These are phyloP conservation scores for Halotydeus destructor DNA, from an alignment of 1,140 invertebrate genomes.

Conservation along the genomic window DNA sequence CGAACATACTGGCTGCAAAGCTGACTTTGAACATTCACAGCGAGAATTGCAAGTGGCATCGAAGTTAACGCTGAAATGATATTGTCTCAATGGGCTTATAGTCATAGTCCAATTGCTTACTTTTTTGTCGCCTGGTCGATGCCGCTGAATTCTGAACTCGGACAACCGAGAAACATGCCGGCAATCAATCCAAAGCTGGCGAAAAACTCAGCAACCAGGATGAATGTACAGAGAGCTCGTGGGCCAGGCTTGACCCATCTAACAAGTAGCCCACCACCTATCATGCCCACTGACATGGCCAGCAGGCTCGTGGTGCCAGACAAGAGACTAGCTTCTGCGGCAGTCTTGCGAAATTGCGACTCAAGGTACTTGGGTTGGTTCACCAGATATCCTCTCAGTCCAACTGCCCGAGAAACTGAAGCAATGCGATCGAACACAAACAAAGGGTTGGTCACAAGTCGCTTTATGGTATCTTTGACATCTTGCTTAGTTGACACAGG, in stretches of 20 bases:
- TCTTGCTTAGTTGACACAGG: too few relatives aligned
- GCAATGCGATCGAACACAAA: constrained; percentile 44
- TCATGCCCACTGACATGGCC: too few relatives aligned
- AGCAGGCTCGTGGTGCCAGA: too few relatives aligned
- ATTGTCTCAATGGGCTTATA: too few relatives aligned
- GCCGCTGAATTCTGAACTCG: constrained; percentile 14
- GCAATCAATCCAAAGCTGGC: constrained; percentile 38
- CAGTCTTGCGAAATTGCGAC: constrained; percentile 46
- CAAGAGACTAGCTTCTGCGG: constrained; percentile 36
- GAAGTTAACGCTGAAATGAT: too few relatives aligned
- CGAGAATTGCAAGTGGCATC: constrained; percentile 20
- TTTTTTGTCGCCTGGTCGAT: background rate
- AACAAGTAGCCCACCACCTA: too few relatives aligned
- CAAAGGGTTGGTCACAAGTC: too few relatives aligned
- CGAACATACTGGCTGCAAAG: constrained; percentile 40
- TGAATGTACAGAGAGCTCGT: constrained; percentile 8
- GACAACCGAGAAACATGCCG: constrained; percentile 46
- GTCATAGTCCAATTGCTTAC: too few relatives aligned
- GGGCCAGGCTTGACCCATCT: constrained; percentile 12
- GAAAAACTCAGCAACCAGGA: constrained; percentile 30
- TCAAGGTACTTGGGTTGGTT: constrained; percentile 55
- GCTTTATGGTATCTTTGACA: too few relatives aligned
- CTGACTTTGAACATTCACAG: constrained; percentile 17
- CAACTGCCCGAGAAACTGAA: constrained; percentile 43
- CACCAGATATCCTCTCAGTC: constrained; percentile 48